Conservation (phyloP, 2,113 vertebrate genomes). For the Casuarius casuarius region DNA sequence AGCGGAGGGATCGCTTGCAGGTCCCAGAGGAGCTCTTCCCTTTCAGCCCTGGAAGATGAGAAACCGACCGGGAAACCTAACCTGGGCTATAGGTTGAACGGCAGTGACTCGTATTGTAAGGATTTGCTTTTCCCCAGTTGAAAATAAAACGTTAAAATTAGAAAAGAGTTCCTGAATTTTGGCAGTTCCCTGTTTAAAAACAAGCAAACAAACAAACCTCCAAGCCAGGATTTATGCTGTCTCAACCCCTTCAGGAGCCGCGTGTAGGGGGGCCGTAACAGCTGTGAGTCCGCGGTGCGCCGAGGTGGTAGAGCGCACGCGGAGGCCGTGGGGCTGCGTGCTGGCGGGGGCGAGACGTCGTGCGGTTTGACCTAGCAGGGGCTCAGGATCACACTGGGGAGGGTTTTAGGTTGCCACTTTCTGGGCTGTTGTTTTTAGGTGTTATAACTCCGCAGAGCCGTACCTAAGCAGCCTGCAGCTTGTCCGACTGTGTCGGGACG, state of each 20-base stretch:
- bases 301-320: rapidly evolving
- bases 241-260: background rate
- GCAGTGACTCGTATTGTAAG: conserved; percentile 34
- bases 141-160: conserved; percentile 17
- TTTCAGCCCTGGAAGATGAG: conserved; percentile 65
- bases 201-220: background rate
- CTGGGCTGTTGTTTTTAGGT: background rate
- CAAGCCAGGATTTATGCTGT: background rate
- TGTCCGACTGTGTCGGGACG: background rate
- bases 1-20: conserved; percentile 7
- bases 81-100: background rate
- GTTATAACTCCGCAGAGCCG: background rate
- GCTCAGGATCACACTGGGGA: background rate
- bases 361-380: background rate
- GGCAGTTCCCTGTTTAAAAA: background rate
- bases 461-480: background rate
- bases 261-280: background rate
- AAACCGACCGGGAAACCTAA: conserved; percentile 21
- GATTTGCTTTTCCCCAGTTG: conserved; percentile 25
- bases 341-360: rapidly evolving
- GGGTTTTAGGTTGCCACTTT: background rate
- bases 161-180: background rate
- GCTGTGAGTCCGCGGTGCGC: background rate
- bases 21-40: conserved; percentile 32
- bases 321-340: too few relatives aligned